These are phyloP conservation scores for Lysandra coridon DNA, from an alignment of 2,888 invertebrate genomes.

Conservation along the genomic window DNA sequence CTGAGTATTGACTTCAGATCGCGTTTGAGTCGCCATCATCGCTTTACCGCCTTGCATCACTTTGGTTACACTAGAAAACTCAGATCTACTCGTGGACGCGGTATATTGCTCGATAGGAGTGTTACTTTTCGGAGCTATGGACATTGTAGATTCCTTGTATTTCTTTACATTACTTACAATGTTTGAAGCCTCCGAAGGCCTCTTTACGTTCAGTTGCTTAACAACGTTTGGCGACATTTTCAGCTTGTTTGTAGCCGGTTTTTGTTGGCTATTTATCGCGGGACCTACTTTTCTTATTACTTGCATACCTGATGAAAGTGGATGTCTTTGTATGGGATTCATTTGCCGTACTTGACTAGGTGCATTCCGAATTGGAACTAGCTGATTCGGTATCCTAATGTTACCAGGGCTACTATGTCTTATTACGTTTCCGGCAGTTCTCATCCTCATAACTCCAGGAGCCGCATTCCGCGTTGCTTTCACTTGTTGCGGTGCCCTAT, in stretches of 20 bases:
- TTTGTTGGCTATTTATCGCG: conserved; percentile 43
- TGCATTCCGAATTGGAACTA: conserved; percentile 52
- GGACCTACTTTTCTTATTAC: conserved; percentile 46
- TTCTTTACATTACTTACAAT: conserved; percentile 71
- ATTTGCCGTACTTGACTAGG: conserved; percentile 40
- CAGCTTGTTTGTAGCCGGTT: conserved; percentile 50
- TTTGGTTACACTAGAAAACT: conserved; percentile 58
- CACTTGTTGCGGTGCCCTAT: conserved; percentile 57
- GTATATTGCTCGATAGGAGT: conserved; percentile 53
- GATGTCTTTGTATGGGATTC: conserved; percentile 43
- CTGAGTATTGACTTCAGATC: conserved; percentile 61
- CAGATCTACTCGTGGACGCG: conserved; percentile 55
- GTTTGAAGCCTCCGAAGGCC: conserved; percentile 52
- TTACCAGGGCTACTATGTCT: conserved; percentile 45
- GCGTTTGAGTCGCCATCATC: conserved; percentile 59
- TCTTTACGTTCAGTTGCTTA: conserved; percentile 48
- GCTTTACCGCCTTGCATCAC: conserved; percentile 60
- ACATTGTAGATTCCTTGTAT: conserved; percentile 63
- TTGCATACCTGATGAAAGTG: conserved; percentile 52
- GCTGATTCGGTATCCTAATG: conserved; percentile 51
- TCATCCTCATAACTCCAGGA: conserved; percentile 52
- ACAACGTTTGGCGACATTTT: conserved; percentile 60
- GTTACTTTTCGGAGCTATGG: conserved; percentile 45
- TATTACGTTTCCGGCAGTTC: conserved; percentile 45
- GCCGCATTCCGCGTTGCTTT: conserved; percentile 54